These are phyloP conservation scores for Zoroaster sp. DNA, from an alignment of 53 echinoderm and acorn worm species.

Conservation along the genomic window DNA sequence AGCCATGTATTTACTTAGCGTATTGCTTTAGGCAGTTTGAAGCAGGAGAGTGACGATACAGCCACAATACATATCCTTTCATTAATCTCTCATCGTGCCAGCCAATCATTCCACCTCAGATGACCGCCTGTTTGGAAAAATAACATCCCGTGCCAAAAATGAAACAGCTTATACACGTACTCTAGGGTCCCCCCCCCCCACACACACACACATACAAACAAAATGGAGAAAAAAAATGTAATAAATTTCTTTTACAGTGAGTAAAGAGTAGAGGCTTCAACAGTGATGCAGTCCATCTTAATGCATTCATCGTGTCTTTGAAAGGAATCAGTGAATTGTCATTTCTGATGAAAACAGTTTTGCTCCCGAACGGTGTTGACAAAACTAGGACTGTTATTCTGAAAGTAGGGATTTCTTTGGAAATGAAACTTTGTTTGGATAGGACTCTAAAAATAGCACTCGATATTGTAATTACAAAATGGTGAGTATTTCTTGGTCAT, in stretches of 20 bases:
- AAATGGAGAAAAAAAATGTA: background rate
- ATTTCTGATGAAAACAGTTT: background rate
- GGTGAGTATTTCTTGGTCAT: too few species aligned
- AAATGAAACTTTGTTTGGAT: background rate
- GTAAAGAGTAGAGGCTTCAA: background rate
- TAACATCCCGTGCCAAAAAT: slow-evolving; percentile 1
- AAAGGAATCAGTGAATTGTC: background rate
- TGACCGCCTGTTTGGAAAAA: slow-evolving; percentile 39
- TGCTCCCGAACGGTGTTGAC: background rate
- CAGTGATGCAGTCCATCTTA: background rate
- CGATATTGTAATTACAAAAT: too few species aligned
- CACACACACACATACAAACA: too few species aligned
- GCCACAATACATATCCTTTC: slow-evolving; percentile 40
- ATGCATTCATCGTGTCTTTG: background rate
- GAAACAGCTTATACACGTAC: background rate
- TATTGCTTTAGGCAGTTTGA: background rate
- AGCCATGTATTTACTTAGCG: background rate
- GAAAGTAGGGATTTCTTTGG: background rate
- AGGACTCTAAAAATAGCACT: background rate
- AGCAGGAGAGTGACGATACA: background rate
- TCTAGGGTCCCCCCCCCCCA: background rate
- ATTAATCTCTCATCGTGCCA: slow-evolving; percentile 8
- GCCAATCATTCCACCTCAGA: slow-evolving; percentile 22
- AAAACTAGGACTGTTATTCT: background rate
- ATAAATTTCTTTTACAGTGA: too few species aligned